phyloP scores from a whole-genome alignment of 1,140 invertebrate species.

The Proctacanthus coquilletti region DNA sequence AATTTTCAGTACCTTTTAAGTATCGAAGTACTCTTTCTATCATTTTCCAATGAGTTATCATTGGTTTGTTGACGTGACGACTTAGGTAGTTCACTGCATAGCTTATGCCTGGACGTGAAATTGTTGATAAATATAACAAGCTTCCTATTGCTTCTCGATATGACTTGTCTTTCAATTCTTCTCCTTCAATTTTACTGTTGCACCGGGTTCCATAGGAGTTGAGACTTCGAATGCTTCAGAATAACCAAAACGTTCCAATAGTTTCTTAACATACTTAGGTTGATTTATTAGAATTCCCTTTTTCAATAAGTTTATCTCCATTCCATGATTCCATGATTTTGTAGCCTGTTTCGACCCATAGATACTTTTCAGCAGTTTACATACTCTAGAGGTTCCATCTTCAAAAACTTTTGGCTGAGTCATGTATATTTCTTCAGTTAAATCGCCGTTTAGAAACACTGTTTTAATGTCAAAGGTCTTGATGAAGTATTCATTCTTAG shows the following conservation, averaged over 20 bases:
- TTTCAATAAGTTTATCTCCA: constrained; percentile 15
- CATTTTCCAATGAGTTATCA: constrained; percentile 15
- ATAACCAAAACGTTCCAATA: too few relatives aligned
- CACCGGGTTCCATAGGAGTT: too few relatives aligned
- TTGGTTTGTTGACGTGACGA: constrained; percentile 13
- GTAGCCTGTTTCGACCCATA: constrained; percentile 30
- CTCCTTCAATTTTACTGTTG: too few relatives aligned
- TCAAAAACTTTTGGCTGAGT: constrained; percentile 19
- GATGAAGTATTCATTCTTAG: too few relatives aligned
- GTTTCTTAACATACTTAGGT: too few relatives aligned
- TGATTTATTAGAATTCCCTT: too few relatives aligned
- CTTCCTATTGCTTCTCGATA: constrained; percentile 18
- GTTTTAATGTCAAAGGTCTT: too few relatives aligned
- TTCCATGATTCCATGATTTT: constrained; percentile 23
- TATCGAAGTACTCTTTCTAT: constrained; percentile 21
- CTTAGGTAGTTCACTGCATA: constrained; percentile 21
- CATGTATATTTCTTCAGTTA: constrained; percentile 28
- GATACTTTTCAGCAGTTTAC: constrained; percentile 22
- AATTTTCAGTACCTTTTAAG: too few relatives aligned
- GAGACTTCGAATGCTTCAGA: too few relatives aligned
- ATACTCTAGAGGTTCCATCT: constrained; percentile 16
- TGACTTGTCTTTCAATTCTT: constrained; percentile 7
- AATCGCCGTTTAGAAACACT: constrained; percentile 30
- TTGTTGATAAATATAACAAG: constrained; percentile 21
- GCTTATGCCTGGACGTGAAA: constrained; percentile 26